Evolutionary conservation across 1,140 invertebrate genomes (phyloP), one percentile per base, ranked within the genome.

Genomic region (Drosophila pandora): DNA sequence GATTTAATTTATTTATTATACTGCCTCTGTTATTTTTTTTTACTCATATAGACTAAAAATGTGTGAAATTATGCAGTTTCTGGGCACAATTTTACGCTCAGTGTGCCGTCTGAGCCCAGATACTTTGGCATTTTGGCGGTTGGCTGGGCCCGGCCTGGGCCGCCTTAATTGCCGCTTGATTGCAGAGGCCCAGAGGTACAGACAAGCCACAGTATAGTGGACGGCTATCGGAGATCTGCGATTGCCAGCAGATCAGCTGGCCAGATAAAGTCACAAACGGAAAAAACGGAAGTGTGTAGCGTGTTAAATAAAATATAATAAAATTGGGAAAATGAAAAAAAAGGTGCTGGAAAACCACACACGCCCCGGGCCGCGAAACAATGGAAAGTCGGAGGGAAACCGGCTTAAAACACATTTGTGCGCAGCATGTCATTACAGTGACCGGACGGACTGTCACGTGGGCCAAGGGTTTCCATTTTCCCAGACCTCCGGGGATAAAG

Each of bases 161-260:
- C 49, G 52, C 71, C 80, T 87, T 88, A 87, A 87, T 87, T 87
- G 82, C 75, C 83, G 82, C 82, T 88, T 79, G 83, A 87, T 82
- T 88, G 83, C 75, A 37, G 75, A 76, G 54, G 62, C 55, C 62
- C 68, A 10, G 34, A 37, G 34, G 39, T 30, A 17, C 10, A 43
- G 22, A 61, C 57, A 23, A 52, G 54, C n/a, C 25, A 37, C n/a
- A 21, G 21, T 6, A 30, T 22, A 23, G 13, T 28, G 55, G 82
- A 76, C 88, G 82, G 48, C 67, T 57, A 73, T 67, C 69, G 23
- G 2, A 30, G 57, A 73, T 67, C 69, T 17, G 2, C 34, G 25
- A 56, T 47, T 39, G 37, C 28, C 45, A 17, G 41, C 41, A 43
- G 32, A 64, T 41, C 32, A 41, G 57, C 39, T 53, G 55, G 43